These are phyloP conservation scores for Pitangus sulphuratus DNA, from an alignment of 2,797 vertebrate genomes.

Conservation along the genomic window DNA sequence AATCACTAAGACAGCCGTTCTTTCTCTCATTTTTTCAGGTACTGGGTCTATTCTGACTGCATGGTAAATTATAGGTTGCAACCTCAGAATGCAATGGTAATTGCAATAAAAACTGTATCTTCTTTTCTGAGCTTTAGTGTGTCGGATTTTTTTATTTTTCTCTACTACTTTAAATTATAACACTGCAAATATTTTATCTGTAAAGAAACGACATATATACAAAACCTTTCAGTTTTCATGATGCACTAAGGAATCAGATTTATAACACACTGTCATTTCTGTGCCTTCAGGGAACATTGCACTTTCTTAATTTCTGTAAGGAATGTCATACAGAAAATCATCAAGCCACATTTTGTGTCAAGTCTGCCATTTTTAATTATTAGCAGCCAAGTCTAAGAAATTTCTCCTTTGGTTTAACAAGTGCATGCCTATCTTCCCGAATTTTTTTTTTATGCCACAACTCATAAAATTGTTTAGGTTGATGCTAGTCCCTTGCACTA, in stretches of 20 bases:
- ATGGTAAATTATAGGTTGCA: background rate
- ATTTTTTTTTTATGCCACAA: constrained; percentile 75
- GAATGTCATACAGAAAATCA: constrained; percentile 60
- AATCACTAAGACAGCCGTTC: background rate
- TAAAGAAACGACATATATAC: background rate
- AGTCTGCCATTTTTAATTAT: constrained; percentile 77
- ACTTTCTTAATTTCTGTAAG: constrained; percentile 59
- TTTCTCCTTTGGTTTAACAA: constrained; percentile 73
- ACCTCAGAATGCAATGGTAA: background rate
- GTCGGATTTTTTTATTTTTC: background rate
- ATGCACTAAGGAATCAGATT: background rate
- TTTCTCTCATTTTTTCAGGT: background rate
- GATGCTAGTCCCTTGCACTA: constrained; percentile 81
- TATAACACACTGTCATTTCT: constrained; percentile 33
- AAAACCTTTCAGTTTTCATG: constrained; percentile 21
- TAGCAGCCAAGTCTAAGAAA: constrained; percentile 58
- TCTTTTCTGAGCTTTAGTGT: background rate
- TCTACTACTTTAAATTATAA: constrained; percentile 2
- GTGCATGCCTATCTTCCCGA: constrained; percentile 55
- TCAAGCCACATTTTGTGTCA: constrained; percentile 37
- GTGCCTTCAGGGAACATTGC: constrained; percentile 15
- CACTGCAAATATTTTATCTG: constrained; percentile 28
- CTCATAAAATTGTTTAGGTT: constrained; percentile 83
- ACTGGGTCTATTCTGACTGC: background rate
- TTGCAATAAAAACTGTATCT: background rate